These are phyloP conservation scores for Pimephales promelas DNA, from an alignment of 2,113 vertebrate species.

Conservation along the genomic window DNA sequence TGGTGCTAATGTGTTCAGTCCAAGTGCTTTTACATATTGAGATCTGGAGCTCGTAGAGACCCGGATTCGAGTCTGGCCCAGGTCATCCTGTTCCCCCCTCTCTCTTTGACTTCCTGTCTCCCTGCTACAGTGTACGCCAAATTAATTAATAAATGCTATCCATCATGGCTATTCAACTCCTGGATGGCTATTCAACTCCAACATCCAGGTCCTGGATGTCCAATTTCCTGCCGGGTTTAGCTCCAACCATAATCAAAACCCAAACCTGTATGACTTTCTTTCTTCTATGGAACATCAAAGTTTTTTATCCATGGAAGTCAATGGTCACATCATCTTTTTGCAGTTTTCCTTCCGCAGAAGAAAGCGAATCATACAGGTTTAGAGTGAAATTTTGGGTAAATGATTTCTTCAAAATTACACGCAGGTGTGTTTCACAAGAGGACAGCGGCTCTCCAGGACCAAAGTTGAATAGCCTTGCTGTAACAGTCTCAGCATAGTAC, in stretches of 20 bases:
- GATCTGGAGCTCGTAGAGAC: neutral
- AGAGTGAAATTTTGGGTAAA: neutral
- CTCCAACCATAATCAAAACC: neutral
- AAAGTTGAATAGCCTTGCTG: neutral
- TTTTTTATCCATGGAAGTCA: neutral
- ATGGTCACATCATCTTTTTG: neutral
- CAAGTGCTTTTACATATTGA: neutral
- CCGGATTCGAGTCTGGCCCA: neutral
- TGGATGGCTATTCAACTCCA: too few species aligned
- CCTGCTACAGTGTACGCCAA: neutral
- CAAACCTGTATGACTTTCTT: neutral
- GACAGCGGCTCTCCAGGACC: neutral
- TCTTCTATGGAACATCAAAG: neutral
- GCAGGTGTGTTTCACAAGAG: neutral
- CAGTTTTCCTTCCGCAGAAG: neutral
- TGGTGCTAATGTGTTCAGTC: neutral
- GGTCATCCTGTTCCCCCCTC: neutral
- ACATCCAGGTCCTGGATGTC: neutral
- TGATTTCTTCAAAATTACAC: neutral
- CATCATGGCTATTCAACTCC: neutral
- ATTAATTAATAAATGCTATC: neutral
- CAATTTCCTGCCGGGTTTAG: neutral
- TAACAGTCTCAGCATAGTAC: neutral
- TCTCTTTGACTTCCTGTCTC: constrained; percentile 3
- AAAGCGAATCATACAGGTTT: neutral